Evolutionary conservation across 2,797 vertebrate genomes (phyloP).

Genomic region (Cyclopterus lumpus): DNA sequence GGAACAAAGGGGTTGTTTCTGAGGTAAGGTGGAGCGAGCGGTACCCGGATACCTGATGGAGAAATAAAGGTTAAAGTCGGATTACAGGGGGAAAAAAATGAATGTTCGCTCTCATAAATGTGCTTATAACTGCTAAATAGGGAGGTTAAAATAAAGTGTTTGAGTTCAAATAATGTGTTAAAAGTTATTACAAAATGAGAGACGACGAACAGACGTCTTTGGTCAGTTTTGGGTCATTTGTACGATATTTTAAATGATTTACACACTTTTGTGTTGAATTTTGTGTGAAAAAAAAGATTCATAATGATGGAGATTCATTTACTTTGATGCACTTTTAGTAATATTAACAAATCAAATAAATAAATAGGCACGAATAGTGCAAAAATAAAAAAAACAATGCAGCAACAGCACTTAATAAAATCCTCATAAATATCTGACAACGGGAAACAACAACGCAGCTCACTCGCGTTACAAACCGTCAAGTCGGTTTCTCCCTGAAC

Average conservation of each 20-base stretch:
- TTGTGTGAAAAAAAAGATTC: not conserved
- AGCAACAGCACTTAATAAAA: not conserved
- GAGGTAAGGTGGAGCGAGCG: not conserved
- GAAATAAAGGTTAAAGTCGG: not conserved
- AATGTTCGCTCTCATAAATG: not conserved
- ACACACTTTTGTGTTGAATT: not conserved
- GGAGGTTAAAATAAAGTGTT: not conserved
- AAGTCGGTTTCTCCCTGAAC: conserved; percentile 60
- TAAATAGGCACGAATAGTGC: not conserved
- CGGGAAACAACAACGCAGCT: not conserved
- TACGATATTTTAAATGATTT: not conserved
- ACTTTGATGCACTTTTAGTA: not conserved
- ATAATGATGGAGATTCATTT: not conserved
- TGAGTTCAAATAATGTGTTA: too few species aligned
- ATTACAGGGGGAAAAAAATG: not conserved
- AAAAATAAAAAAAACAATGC: not conserved
- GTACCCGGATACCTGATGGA: not conserved
- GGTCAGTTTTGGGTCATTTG: not conserved
- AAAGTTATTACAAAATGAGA: not conserved
- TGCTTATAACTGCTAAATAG: not conserved
- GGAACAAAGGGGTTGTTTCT: conserved; percentile 7
- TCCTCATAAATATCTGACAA: not conserved
- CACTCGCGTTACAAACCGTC: conserved; percentile 47
- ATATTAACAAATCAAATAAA: not conserved
- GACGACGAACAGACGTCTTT: not conserved